Evolutionary conservation across 2,888 invertebrate genomes (phyloP), one percentile per base, ranked within the genome.

Genomic region (Cartodere bifasciata): DNA sequence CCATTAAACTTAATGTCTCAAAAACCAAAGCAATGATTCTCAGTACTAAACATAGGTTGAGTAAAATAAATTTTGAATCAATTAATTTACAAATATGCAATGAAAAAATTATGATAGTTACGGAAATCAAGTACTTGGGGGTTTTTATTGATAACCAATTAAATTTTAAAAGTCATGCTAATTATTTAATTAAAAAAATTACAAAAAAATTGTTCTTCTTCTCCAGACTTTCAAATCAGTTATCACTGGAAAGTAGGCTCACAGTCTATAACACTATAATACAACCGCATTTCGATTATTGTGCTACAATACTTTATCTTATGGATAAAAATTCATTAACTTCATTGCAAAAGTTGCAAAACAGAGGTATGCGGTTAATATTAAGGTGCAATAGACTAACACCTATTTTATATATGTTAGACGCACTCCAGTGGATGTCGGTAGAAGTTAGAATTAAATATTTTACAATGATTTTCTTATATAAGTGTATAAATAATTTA

Each of bases 1-100:
- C 9, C 9, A 3, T 4, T 7, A 9, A 13, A 4, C 10, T 26
- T 3, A 26, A 26, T 26, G 10, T 26, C 11, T 7, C 4, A 2
- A 26, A 26, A 14, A 26, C 26, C 5, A 26, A 26, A 14, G 26
- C 15, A 14, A 26, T 26, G 15, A 26, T 17, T 17, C 20, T 7
- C 6, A 17, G 6, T 17, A 17, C 20, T n/a, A n/a, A n/a, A n/a
- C n/a, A n/a, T n/a, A n/a, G n/a, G n/a, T n/a, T n/a, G n/a, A n/a
- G n/a, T n/a, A n/a, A n/a, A n/a, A n/a, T n/a, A n/a, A n/a, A n/a
- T n/a, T n/a, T n/a, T n/a, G n/a, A n/a, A n/a, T n/a, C n/a, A n/a
- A n/a, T n/a, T n/a, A n/a, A n/a, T n/a, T n/a, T n/a, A n/a, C n/a
- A n/a, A n/a, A n/a, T n/a, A n/a, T n/a, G n/a, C n/a, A n/a, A n/a